Base-by-base conservation (phyloP, 1,140 invertebrate genomes). In the Drosophila pseudoobscura region DNA sequence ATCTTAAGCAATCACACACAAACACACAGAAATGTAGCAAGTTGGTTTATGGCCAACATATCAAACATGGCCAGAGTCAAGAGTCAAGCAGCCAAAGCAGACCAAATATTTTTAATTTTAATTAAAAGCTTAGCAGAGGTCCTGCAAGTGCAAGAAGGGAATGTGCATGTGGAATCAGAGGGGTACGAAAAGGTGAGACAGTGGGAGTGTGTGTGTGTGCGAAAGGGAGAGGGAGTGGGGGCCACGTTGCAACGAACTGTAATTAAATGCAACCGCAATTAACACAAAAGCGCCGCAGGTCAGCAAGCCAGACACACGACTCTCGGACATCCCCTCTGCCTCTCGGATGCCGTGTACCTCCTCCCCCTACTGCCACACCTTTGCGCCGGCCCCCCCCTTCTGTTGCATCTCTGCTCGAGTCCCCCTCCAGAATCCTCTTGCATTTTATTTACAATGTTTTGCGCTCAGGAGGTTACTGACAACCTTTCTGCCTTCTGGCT, bases 211-310 rank as follows among this genome's bases (percentile, higher is more conserved):
- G 31, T 31, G 8, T 31, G 31, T 9, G 8, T 8, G 31, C 2
- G 31, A 9, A 9, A 9, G 3, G 26, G 29, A 26, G 17, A 7
- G 45, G 51, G 57, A 26, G 24, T 4, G 45, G 51, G 57, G 56
- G 46, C 78, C 76, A 13, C 35, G 73, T 70, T 80, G 83, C 83
- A 83, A 79, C 78, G 75, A 69, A 79, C 75, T 88, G 79, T 89
- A 88, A 88, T 88, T 89, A 87, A 87, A 87, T 87, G 83, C 83
- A 89, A 88, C 83, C 83, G 83, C 83, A 88, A 88, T 88, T 88
- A 88, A 88, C 84, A 88, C 83, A 88, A 88, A 88, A 87, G 78
- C 83, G 84, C 83, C 83, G 75, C 84, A 87, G 83, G 63, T 87
- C 83, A 73, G 60, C 53, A 87, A 82, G 78, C 63, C 78, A 87